Conservation (phyloP, 35 echinoderm and acorn worm genomes). For the Holothuria glaberrima region DNA sequence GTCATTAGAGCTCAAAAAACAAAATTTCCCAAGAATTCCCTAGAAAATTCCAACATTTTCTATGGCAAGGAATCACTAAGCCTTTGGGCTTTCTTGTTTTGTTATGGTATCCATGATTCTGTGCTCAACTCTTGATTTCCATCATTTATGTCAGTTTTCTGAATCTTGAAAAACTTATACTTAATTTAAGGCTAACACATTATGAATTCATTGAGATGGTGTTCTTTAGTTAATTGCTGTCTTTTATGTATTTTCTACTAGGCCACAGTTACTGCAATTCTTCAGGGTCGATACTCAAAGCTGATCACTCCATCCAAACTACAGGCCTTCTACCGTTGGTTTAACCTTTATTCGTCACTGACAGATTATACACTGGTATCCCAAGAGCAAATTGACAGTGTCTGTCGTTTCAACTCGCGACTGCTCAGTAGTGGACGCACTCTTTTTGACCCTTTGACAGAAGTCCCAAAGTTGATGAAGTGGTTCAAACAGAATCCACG, state of each 20-base stretch:
- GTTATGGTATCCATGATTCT: too few species aligned
- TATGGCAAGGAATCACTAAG: too few species aligned
- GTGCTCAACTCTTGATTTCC: too few species aligned
- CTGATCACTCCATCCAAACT: slow-evolving; percentile 77
- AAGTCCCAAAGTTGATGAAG: slow-evolving; percentile 80
- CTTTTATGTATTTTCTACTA: background rate
- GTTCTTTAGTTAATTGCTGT: too few species aligned
- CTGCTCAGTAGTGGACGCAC: slow-evolving; percentile 75
- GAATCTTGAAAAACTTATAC: too few species aligned
- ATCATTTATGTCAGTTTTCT: too few species aligned
- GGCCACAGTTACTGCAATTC: slow-evolving; percentile 74
- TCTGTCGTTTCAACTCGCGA: slow-evolving; percentile 29
- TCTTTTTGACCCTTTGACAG: slow-evolving; percentile 83
- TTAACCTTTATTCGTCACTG: slow-evolving; percentile 86
- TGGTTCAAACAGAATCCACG: slow-evolving; percentile 92
- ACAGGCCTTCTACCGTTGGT: slow-evolving; percentile 96
- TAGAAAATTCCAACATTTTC: too few species aligned
- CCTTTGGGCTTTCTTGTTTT: too few species aligned
- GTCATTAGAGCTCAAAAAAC: too few species aligned
- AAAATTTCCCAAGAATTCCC: too few species aligned
- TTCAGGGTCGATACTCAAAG: slow-evolving; percentile 86
- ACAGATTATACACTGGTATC: slow-evolving; percentile 89
- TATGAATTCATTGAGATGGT: too few species aligned
- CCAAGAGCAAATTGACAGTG: slow-evolving; percentile 73
- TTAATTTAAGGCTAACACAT: too few species aligned